Percentiles rank a stretch among this genome's conserved stretches.
These are phyloP conservation scores for Merluccius polli DNA, from an alignment of 2,797 vertebrate genomes.

Conservation along the genomic window DNA sequence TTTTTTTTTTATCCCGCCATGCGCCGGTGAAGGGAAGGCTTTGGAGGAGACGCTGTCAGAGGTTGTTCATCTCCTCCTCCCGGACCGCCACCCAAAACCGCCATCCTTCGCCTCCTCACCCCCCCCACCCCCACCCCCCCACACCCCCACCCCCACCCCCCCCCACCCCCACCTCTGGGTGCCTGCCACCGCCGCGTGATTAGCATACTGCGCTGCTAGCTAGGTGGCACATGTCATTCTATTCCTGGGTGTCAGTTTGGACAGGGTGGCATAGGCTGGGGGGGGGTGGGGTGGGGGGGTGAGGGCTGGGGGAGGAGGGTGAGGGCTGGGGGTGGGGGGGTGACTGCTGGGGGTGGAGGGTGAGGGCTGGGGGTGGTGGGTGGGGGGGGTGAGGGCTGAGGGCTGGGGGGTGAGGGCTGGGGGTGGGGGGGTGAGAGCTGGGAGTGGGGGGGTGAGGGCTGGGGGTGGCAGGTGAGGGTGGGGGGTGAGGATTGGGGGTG, in stretches of 20 bases:
- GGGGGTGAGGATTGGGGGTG: neutral
- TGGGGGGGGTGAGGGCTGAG: neutral
- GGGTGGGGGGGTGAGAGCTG: too few relatives aligned
- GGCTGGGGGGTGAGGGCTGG: neutral
- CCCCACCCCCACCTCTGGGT: neutral
- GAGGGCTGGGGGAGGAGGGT: too few relatives aligned
- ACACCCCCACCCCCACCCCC: neutral
- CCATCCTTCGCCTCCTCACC: slow-evolving; percentile 44
- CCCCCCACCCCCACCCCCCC: slow-evolving; percentile 42
- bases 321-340: too few relatives aligned
- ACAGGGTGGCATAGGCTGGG: neutral
- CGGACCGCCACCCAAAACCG: slow-evolving; percentile 23
- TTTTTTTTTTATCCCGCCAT: too few relatives aligned
- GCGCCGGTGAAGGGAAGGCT: slow-evolving; percentile 46
- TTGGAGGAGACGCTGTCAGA: slow-evolving; percentile 27
- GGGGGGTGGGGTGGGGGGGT: neutral
- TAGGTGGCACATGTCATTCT: slow-evolving; percentile 54
- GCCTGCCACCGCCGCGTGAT: neutral
- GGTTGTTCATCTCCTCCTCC: slow-evolving; percentile 18
- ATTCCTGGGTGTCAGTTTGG: slow-evolving; percentile 3
- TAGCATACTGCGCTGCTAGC: slow-evolving; percentile 6
- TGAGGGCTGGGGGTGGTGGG: too few relatives aligned
- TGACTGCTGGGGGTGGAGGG: too few relatives aligned
- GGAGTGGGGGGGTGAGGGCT: neutral
- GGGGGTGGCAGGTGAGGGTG: too few relatives aligned